Evolutionary conservation across 2,113 vertebrate species (phyloP).

Genomic region (Xerus inauris): DNA sequence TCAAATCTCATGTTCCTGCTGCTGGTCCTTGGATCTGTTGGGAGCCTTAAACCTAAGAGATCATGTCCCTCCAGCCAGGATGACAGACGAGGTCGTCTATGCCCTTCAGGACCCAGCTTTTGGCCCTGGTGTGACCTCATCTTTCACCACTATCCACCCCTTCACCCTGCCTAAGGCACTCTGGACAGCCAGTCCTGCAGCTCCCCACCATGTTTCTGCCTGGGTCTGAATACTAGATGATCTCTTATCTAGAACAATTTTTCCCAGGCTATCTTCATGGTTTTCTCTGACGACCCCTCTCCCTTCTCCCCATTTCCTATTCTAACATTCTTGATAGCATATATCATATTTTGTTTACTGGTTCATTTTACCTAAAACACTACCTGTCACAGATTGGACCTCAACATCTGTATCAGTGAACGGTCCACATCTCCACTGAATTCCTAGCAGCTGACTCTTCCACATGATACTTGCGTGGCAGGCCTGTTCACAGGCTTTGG

Average conservation of each 20-base stretch:
- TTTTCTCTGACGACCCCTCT: neutral
- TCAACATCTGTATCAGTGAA: neutral
- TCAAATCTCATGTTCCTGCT: neutral
- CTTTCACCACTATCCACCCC: neutral
- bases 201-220: neutral
- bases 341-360: neutral
- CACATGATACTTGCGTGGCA: neutral
- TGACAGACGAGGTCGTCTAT: neutral
- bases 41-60: neutral
- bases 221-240: neutral
- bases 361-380: neutral
- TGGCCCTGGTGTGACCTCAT: too few species aligned
- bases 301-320: neutral
- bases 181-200: neutral
- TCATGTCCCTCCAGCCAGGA: neutral
- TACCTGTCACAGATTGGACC: neutral
- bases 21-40: neutral
- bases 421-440: neutral
- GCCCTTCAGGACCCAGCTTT: neutral
- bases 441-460: neutral
- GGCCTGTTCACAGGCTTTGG: neutral
- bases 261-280: neutral
- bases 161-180: neutral
- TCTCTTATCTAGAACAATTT: neutral
- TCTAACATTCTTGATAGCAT: neutral